Conservation (phyloP, 2,888 invertebrate genomes). For the Dynastes tityus region DNA sequence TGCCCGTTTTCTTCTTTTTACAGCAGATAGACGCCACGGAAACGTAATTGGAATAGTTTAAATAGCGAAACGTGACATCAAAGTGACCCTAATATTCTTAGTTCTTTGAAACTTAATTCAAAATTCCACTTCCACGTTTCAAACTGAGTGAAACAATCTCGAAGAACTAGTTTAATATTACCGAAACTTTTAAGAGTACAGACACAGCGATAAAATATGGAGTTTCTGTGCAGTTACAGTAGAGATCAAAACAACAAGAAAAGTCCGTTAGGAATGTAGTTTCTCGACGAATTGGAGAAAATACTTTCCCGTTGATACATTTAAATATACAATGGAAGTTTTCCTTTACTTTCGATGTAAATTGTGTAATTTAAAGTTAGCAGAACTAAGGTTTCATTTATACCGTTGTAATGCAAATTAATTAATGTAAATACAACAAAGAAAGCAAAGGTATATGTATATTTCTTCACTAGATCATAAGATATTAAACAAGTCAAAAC, state of each 20-base stretch:
- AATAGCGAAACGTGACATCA: conserved; percentile 42
- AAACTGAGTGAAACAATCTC: conserved; percentile 46
- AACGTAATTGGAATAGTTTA: conserved; percentile 46
- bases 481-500: no score
- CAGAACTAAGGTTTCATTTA: background rate
- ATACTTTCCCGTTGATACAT: conserved; percentile 26
- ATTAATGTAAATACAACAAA: background rate
- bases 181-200: conserved; percentile 38
- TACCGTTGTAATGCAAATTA: background rate
- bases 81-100: conserved; percentile 43
- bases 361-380: background rate
- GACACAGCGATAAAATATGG: conserved; percentile 41
- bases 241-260: conserved; percentile 31
- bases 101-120: conserved; percentile 46
- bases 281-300: conserved; percentile 12
- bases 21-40: conserved; percentile 7
- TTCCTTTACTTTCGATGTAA: background rate
- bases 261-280: background rate
- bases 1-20: background rate
- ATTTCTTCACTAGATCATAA: no score
- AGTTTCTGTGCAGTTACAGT: conserved; percentile 29
- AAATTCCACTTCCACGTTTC: conserved; percentile 41
- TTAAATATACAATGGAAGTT: conserved; percentile 20
- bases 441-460: no score
- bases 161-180: conserved; percentile 45